Evolutionary conservation across 2,888 invertebrate species (phyloP), one percentile per base, ranked within the genome.

Genomic region (Macrosoma leucophasiata): DNA sequence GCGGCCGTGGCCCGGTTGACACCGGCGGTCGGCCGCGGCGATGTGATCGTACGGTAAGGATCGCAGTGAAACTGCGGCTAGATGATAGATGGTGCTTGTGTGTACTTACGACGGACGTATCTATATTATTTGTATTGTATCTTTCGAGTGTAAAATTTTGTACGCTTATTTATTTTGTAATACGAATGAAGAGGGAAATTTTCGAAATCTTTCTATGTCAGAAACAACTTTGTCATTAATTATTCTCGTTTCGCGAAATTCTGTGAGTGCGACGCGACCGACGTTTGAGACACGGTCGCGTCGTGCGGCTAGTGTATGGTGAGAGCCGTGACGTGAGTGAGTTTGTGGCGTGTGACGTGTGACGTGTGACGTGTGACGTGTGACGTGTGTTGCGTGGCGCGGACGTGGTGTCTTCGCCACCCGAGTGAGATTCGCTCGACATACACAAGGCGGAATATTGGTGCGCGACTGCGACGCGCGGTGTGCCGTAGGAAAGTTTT

Each of bases 401-500:
- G 42, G 39, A 39, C 17, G 48, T 30, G 43, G 31, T 13, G 50
- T 18, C 48, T n/a, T n/a, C n/a, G n/a, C n/a, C n/a, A n/a, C n/a
- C n/a, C n/a, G n/a, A n/a, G n/a, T n/a, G n/a, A n/a, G n/a, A 28
- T 43, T 52, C 52, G 65, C 75, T 76, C 77, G 70, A 73, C 81
- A 77, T 74, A 75, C 78, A 77, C 79, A 75, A 75, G 74, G 70
- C 75, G 74, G 69, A 73, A 73, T 77, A 75, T 75, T 64, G 79
- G 78, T 63, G 75, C 76, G 79, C 74, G 74, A 68, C 67, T 70
- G 76, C 70, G 72, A 76, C 72, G 77, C 75, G 77, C 75, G 74
- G 76, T 75, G 72, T 78, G 77, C 74, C 77, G 73, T 81, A 78
- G 75, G 79, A 75, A 76, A 76, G 79, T 79, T 82, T 84, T 81